These are phyloP conservation scores for Otolemur crassicaudatus DNA, from an alignment of 2,797 vertebrate genomes.

Conservation along the genomic window DNA sequence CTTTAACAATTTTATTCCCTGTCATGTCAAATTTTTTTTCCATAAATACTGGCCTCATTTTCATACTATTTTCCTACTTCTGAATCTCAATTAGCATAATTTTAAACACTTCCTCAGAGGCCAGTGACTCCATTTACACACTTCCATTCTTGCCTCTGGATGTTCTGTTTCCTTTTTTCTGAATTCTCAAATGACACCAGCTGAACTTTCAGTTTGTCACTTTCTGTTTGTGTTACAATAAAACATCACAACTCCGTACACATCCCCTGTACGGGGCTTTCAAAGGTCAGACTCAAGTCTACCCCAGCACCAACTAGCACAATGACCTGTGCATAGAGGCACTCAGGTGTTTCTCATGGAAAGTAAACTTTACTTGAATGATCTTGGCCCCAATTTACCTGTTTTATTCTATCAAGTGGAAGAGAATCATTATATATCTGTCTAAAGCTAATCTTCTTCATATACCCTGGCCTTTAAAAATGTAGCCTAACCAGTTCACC, in stretches of 20 bases:
- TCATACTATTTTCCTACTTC: not conserved
- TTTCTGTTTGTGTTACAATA: not conserved
- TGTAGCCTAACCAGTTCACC: not conserved
- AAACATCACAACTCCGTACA: not conserved
- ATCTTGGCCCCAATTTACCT: not conserved
- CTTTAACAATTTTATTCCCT: not conserved
- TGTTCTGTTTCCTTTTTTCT: not conserved
- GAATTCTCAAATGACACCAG: not conserved
- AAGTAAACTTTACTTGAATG: conserved; percentile 5
- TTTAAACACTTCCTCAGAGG: conserved; percentile 19
- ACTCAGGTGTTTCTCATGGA: not conserved
- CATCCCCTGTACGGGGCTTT: not conserved
- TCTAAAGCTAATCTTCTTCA: conserved; percentile 19
- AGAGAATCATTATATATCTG: conserved; percentile 3
- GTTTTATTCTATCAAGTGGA: conserved; percentile 2
- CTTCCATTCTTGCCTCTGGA: not conserved
- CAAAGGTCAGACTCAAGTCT: not conserved
- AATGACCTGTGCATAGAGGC: not conserved
- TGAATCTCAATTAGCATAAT: not conserved
- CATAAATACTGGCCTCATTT: not conserved
- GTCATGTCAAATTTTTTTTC: not conserved
- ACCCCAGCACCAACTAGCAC: not conserved
- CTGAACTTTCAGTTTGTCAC: not conserved
- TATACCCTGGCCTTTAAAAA: not conserved
- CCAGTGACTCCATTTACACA: not conserved